Percentiles rank a stretch among this genome's conserved stretches.
Evolutionary conservation across 2,888 invertebrate species (phyloP).

Genomic region (Bursaphelenchus okinawaensis): DNA sequence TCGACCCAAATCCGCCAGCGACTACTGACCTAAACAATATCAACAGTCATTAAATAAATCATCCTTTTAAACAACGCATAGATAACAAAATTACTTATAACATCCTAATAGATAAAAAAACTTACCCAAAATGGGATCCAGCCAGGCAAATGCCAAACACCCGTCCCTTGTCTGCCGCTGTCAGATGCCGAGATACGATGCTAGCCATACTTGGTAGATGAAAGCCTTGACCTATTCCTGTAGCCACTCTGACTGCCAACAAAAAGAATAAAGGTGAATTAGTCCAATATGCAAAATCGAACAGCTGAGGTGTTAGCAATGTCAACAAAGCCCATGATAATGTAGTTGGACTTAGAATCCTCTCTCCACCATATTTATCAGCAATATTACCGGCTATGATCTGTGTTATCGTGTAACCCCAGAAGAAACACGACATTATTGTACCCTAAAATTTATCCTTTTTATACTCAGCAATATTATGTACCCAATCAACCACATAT

Average conservation of each 20-base stretch:
- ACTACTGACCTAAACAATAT: slow-evolving; percentile 66
- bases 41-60: not conserved
- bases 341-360: slow-evolving; percentile 66
- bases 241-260: slow-evolving; percentile 65
- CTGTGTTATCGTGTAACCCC: slow-evolving; percentile 69
- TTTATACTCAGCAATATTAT: too few species aligned
- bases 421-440: slow-evolving; percentile 70
- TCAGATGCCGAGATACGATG: slow-evolving; percentile 67
- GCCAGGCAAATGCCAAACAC: slow-evolving; percentile 68
- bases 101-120: slow-evolving; percentile 10
- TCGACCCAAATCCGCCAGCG: slow-evolving; percentile 68
- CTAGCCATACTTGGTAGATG: slow-evolving; percentile 71
- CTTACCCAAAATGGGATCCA: slow-evolving; percentile 62
- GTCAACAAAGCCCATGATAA: slow-evolving; percentile 59
- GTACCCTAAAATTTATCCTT: slow-evolving; percentile 63
- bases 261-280: slow-evolving; percentile 63
- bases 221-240: slow-evolving; percentile 69
- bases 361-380: slow-evolving; percentile 65
- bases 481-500: too few species aligned
- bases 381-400: slow-evolving; percentile 60
- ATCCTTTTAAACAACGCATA: not conserved
- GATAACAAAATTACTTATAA: not conserved
- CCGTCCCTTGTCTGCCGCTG: slow-evolving; percentile 67
- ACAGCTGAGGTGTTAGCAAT: slow-evolving; percentile 51
- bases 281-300: slow-evolving; percentile 61